A percentile compares a stretch with the other conserved stretches of the same genome.
These are phyloP conservation scores for Drosophila arizonae DNA, from an alignment of 1,140 invertebrate genomes.

Conservation along the genomic window DNA sequence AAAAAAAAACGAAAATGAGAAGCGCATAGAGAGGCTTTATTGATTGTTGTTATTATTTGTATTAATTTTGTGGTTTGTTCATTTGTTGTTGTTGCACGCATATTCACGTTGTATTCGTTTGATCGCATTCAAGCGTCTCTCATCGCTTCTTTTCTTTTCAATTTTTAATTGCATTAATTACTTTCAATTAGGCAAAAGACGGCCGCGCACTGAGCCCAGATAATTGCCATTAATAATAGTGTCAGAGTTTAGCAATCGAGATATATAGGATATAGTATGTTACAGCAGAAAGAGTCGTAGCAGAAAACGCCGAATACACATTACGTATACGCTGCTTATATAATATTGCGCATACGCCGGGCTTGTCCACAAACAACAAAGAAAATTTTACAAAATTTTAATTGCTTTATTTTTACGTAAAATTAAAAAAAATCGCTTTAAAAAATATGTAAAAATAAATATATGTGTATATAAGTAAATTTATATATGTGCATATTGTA, in stretches of 20 bases:
- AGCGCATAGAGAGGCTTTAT: conserved; percentile 31
- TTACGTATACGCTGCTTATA: conserved; percentile 18
- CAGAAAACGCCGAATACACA: not conserved
- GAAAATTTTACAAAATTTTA: no score
- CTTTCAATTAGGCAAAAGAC: conserved; percentile 63
- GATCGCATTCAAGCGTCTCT: not conserved
- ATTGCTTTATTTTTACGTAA: no score
- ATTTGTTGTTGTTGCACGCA: conserved; percentile 29
- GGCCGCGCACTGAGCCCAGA: conserved; percentile 11
- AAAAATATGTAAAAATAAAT: no score
- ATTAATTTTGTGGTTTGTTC: conserved; percentile 6
- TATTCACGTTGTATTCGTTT: not conserved
- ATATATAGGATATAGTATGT: not conserved
- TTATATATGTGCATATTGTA: no score
- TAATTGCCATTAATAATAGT: conserved; percentile 34
- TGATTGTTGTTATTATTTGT: conserved; percentile 30
- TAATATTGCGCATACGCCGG: not conserved
- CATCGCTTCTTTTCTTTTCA: conserved; percentile 43
- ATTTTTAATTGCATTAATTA: conserved; percentile 75
- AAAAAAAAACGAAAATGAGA: conserved; percentile 44
- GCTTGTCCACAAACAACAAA: not conserved
- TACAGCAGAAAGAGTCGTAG: not conserved
- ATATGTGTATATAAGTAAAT: no score
- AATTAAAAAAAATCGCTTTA: no score
- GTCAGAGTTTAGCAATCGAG: conserved; percentile 24